Conservation (phyloP, 1,140 invertebrate species). For the Drosophila bipectinata region DNA sequence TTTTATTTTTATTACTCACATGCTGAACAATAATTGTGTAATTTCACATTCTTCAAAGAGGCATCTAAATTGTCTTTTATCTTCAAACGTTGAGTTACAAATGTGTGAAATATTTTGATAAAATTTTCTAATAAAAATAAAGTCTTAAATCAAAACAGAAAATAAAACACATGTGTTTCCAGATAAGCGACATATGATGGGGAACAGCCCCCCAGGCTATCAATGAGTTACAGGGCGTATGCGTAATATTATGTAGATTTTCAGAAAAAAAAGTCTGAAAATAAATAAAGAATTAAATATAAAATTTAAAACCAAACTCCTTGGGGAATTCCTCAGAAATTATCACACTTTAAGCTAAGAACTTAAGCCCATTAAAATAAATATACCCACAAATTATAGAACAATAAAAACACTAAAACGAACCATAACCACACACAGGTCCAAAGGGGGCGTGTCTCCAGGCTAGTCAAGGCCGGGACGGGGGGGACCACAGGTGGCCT, state of each 20-base stretch:
- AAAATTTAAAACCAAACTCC: background rate
- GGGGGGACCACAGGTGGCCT: slow-evolving; percentile 33
- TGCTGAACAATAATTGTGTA: slow-evolving; percentile 51
- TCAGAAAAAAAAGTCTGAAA: slow-evolving; percentile 10
- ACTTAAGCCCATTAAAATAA: slow-evolving; percentile 30
- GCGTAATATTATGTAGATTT: slow-evolving; percentile 45
- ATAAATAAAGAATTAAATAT: slow-evolving; percentile 1
- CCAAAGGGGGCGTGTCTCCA: slow-evolving; percentile 24
- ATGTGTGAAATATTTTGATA: slow-evolving; percentile 47
- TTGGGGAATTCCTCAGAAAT: slow-evolving; percentile 8
- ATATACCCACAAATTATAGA: slow-evolving; percentile 45
- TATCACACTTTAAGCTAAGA: slow-evolving; percentile 26
- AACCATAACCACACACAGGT: slow-evolving; percentile 18
- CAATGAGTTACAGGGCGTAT: slow-evolving; percentile 40
- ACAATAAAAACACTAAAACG: slow-evolving; percentile 31
- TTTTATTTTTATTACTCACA: slow-evolving; percentile 31
- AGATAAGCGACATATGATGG: slow-evolving; percentile 18
- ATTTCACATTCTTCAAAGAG: slow-evolving; percentile 30
- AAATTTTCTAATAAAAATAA: slow-evolving; percentile 31
- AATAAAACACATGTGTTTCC: slow-evolving; percentile 48
- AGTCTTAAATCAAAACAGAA: slow-evolving; percentile 69
- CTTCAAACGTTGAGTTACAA: slow-evolving; percentile 42
- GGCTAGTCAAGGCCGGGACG: slow-evolving; percentile 11
- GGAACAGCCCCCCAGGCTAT: slow-evolving; percentile 14
- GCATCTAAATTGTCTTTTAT: slow-evolving; percentile 30